These are phyloP conservation scores for Onychostoma macrolepis DNA, from an alignment of 2,113 vertebrate species.

Conservation along the genomic window DNA sequence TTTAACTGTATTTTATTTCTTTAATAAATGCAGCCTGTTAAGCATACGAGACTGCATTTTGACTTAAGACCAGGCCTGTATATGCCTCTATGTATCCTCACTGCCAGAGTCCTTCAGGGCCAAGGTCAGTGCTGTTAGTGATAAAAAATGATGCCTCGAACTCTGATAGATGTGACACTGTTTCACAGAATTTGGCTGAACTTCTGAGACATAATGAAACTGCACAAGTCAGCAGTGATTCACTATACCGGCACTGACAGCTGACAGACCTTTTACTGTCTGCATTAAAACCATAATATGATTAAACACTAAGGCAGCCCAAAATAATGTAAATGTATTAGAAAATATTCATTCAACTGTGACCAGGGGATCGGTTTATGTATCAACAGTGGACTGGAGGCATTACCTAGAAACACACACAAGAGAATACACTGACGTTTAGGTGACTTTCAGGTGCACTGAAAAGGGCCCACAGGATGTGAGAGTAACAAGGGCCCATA, in stretches of 20 bases:
- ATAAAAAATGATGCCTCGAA: not conserved
- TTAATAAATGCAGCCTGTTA: not conserved
- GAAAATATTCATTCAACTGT: not conserved
- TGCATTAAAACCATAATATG: not conserved
- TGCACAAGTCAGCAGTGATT: not conserved
- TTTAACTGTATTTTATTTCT: not conserved
- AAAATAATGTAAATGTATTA: constrained; percentile 32
- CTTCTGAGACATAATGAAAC: not conserved
- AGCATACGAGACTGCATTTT: not conserved
- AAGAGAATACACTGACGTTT: constrained; percentile 7
- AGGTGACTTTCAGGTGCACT: not conserved
- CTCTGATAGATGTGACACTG: not conserved
- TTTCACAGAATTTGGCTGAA: not conserved
- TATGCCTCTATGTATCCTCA: not conserved
- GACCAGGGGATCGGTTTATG: constrained; percentile 26
- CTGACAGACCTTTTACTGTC: not conserved
- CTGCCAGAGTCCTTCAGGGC: not conserved
- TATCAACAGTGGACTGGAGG: constrained; percentile 32
- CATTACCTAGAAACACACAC: constrained; percentile 46
- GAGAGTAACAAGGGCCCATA: constrained; percentile 28
- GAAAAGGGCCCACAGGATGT: not conserved
- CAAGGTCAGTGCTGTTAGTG: not conserved
- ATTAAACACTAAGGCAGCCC: not conserved
- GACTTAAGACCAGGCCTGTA: not conserved
- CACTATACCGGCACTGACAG: not conserved